Base-by-base conservation (phyloP, 2,113 vertebrate species). In the Paratilapia polleni region DNA sequence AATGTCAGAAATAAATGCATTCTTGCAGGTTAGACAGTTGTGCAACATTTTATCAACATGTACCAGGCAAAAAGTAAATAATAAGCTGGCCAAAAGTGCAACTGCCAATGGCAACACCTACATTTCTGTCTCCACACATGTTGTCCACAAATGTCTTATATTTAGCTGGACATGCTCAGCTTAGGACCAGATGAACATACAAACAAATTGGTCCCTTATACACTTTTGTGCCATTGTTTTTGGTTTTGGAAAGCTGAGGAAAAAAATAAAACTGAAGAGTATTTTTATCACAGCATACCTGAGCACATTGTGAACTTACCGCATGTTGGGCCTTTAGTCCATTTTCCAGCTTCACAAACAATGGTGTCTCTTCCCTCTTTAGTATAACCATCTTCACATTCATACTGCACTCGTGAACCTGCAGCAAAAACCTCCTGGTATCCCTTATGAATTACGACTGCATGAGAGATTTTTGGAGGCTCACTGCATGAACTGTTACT, bases 361-460 rank as follows among this genome's bases (percentile, higher is more conserved):
- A 91, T 28, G 1, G 4, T 13, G 0, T 9, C 0, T 12, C 0
- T 0, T 49, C 36, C 9, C 22, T 10, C 1, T 54, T 0, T 9
- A 20, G 6, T 26, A 14, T 77, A 90, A 54, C 85, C 88, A 10
- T 82, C 19, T 75, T 87, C 36, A 88, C 93, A 94, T 5, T 77
- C 4, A 60, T 92, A 94, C 6, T 3, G 0, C 2, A 93, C 14
- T 1, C 1, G 0, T 31, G 82, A 52, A 70, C 1, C 1, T 5
- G 0, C 24, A 54, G 47, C 20, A 89, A 84, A 94, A 43, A 92
- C 1, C 3, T 87, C 68, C 70, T 83, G 36, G 34, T 87, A 80
- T 34, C 0, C 5, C 7, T 20, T 49, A 41, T 12, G 1, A n/a
- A 85, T 24, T 36, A 94, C 66, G 6, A 93, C 78, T 15, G 87